Evolutionary conservation across 2,113 vertebrate genomes (phyloP).

Genomic region (Ictidomys tridecemlineatus): DNA sequence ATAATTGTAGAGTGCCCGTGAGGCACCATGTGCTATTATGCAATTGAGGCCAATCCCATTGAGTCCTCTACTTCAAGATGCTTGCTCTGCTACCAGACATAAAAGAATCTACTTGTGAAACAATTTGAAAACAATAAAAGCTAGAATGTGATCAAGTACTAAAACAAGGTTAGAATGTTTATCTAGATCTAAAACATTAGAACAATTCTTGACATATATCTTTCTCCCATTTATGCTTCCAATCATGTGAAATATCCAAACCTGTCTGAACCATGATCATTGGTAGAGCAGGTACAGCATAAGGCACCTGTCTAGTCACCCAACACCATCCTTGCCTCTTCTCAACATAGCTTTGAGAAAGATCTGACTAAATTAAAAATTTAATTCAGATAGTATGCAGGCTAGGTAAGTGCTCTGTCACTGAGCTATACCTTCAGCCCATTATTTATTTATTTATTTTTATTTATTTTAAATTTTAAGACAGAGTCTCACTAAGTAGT

Average conservation of each 20-base stretch:
- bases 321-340: background rate
- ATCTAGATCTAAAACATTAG: background rate
- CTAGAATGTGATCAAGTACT: background rate
- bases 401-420: background rate
- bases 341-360: background rate
- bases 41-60: background rate
- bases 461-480: no score
- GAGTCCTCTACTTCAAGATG: background rate
- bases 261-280: background rate
- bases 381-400: background rate
- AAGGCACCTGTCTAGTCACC: background rate
- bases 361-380: background rate
- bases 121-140: background rate
- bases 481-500: background rate
- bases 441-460: no score
- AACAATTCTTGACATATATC: background rate
- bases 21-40: background rate
- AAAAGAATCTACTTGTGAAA: background rate
- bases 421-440: background rate
- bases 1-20: background rate
- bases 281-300: no score
- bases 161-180: background rate
- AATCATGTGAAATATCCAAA: background rate
- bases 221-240: background rate
- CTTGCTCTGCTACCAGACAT: background rate